phyloP scores from a whole-genome alignment of 1,140 invertebrate species.

The Orchestia grillus region DNA sequence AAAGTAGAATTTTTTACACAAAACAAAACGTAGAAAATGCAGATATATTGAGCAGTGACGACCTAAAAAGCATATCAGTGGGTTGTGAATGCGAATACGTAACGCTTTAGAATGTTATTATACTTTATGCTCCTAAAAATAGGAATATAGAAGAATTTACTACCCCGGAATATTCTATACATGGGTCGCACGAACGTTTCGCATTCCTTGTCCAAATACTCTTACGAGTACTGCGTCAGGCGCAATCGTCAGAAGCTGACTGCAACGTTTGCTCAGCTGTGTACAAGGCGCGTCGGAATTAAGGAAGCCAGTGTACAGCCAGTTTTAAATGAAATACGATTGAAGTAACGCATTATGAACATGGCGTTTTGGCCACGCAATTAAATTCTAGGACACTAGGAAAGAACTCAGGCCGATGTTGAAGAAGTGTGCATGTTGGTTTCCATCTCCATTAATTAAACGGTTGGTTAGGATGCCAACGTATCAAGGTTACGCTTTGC shows the following conservation, averaged over 20 bases:
- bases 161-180: no score
- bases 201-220: neutral
- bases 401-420: neutral
- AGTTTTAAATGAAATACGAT: neutral
- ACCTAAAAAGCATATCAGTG: no score
- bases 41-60: neutral
- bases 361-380: neutral
- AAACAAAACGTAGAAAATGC: neutral
- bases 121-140: no score
- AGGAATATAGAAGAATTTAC: no score
- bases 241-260: neutral
- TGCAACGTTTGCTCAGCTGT: neutral
- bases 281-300: neutral
- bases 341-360: neutral
- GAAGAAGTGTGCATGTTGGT: neutral
- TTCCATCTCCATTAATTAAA: neutral
- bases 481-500: slow-evolving; percentile 28
- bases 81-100: no score
- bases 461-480: neutral
- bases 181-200: neutral
- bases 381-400: neutral
- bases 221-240: neutral
- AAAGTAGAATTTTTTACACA: neutral
- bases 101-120: no score
- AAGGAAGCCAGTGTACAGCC: neutral